Percentiles rank a stretch among this genome's conserved stretches.
Conservation (phyloP, 2,113 vertebrate genomes). For the Microcebus lehilahytsara region DNA sequence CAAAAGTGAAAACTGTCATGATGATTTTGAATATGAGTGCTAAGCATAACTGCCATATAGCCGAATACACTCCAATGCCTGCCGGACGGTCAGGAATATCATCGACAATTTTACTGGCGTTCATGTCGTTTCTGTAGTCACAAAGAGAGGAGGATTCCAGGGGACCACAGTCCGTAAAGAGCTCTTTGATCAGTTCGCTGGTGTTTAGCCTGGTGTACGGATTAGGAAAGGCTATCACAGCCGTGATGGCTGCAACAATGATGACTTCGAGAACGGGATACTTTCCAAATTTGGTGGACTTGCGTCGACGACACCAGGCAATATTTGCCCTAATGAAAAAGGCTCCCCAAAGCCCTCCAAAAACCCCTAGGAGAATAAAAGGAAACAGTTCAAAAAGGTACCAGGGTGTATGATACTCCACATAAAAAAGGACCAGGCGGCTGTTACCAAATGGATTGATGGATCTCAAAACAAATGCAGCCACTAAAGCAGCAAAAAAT, state of each 20-base stretch:
- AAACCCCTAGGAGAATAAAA: constrained; percentile 98
- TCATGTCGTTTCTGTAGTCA: constrained; percentile 97
- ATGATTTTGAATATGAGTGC: constrained; percentile 99
- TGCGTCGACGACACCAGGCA: constrained; percentile 96
- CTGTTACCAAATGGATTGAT: constrained; percentile 99
- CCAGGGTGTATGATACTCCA: constrained; percentile 99
- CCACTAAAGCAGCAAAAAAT: constrained; percentile 98
- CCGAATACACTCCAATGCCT: constrained; percentile 95
- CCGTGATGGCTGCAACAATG: constrained; percentile 95
- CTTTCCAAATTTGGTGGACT: constrained; percentile 96
- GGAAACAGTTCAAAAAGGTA: constrained; percentile 99
- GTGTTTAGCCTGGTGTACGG: constrained; percentile 98
- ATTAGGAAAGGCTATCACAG: constrained; percentile 96
- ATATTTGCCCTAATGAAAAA: constrained; percentile 99
- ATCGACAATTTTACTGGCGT: constrained; percentile 91
- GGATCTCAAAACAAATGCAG: constrained; percentile 97
- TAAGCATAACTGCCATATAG: constrained; percentile 98
- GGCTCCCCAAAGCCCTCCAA: constrained; percentile 98
- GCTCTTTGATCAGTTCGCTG: constrained; percentile 98
- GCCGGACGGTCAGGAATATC: constrained; percentile 94
- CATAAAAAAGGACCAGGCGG: constrained; percentile 97
- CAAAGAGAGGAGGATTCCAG: constrained; percentile 97
- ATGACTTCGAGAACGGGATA: constrained; percentile 98
- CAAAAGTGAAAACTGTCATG: constrained; percentile 99
- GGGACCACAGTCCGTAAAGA: constrained; percentile 97